Conservation (phyloP, 1,140 invertebrate species). For the Sarcophaga peregrina region DNA sequence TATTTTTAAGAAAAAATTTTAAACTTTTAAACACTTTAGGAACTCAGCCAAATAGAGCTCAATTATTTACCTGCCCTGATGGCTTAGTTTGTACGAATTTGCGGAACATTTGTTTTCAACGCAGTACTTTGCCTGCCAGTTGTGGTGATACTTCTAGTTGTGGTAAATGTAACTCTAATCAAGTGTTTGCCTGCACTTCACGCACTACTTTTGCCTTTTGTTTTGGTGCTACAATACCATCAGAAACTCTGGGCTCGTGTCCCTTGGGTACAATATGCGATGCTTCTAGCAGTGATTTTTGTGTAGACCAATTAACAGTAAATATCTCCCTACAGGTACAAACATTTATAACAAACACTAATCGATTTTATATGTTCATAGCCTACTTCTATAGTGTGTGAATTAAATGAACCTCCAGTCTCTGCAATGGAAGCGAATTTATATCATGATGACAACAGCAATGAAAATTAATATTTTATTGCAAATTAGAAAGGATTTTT, state of each 20-base stretch:
- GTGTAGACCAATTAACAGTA: slow-evolving; percentile 41
- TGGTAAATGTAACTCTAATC: slow-evolving; percentile 54
- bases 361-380: slow-evolving; percentile 31
- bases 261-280: slow-evolving; percentile 46
- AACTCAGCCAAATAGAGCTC: slow-evolving; percentile 45
- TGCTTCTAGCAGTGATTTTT: slow-evolving; percentile 40
- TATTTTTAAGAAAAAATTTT: not conserved
- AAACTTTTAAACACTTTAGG: not conserved
- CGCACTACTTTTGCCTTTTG: slow-evolving; percentile 58
- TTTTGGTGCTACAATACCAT: slow-evolving; percentile 54
- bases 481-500: too few relatives aligned
- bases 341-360: not conserved
- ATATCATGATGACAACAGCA: not conserved
- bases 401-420: slow-evolving; percentile 26
- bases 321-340: not conserved
- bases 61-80: slow-evolving; percentile 57
- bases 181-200: slow-evolving; percentile 59
- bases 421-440: not conserved
- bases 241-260: slow-evolving; percentile 46
- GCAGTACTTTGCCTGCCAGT: slow-evolving; percentile 52
- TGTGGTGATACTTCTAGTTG: slow-evolving; percentile 60
- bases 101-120: slow-evolving; percentile 59
- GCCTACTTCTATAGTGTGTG: slow-evolving; percentile 42
- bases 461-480: too few relatives aligned
- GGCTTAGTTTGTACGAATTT: slow-evolving; percentile 60